Base-by-base conservation (phyloP, 1,140 invertebrate genomes). In the Episyrphus balteatus region DNA sequence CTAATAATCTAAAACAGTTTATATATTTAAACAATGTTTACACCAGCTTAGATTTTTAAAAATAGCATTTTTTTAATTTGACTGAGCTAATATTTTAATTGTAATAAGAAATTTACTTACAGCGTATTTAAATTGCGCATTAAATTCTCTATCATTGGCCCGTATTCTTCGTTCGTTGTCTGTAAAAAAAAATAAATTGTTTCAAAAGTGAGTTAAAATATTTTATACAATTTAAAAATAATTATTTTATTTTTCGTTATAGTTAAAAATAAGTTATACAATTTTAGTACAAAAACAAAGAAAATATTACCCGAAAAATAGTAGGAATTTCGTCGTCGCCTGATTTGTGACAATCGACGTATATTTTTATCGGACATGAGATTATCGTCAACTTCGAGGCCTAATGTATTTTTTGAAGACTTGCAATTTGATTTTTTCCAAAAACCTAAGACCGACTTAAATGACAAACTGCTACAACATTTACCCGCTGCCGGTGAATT, bases 101-200 rank as follows among this genome's bases (percentile, higher is more conserved):
- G n/a, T 33, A 40, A 42, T 36, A 38, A 15, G 30, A 39, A 26
- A 8, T 21, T 42, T 59, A 82, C 89, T 91, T 82, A 98, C 94
- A 58, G 95, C 92, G 80, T 98, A 99, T 72, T 90, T 86, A 76
- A 96, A 98, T 73, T 92, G 84, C 60, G 84, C 80, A 77, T 98
- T 99, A 72, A 85, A 95, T 65, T 84, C 81, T 66, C 87, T 82
- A 75, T 98, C 89, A 72, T 98, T 98, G 57, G 92, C 92, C 74
- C 84, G 85, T 64, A 98, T 96, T 76, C 84, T 80, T 74, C 95
- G 82, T 65, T 66, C 62, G 47, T 66, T 66, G 13, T 66, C 62
- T 66, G 55, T 8, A 51, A 52, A 19, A 33, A 8, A 44, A 36
- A 44, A 18, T 18, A 8, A 21, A 15, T 49, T 43, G 15, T 45